Conservation (phyloP, 2,797 vertebrate genomes). For the Catostomus latipinnis region DNA sequence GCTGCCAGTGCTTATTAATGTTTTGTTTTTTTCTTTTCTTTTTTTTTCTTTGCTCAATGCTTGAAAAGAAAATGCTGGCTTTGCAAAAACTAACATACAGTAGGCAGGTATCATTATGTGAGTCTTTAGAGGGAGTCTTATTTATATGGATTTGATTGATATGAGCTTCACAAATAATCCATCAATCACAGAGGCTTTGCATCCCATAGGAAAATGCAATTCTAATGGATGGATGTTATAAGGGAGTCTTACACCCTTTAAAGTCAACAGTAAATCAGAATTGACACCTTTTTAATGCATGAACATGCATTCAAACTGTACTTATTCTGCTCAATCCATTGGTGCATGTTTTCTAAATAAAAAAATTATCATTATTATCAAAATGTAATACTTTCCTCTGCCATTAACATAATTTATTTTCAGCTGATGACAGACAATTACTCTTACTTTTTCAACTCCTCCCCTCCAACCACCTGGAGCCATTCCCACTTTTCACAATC, state of each 20-base stretch:
- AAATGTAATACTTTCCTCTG: conserved; percentile 1
- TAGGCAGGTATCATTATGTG: conserved; percentile 12
- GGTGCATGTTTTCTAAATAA: neutral
- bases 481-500: neutral
- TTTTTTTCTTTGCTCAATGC: too few relatives aligned
- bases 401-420: neutral
- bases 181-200: conserved; percentile 30
- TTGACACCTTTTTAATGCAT: conserved; percentile 39
- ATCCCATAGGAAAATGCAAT: conserved; percentile 33
- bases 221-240: conserved; percentile 12
- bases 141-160: conserved; percentile 48
- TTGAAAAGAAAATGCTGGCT: conserved; percentile 19
- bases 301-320: neutral
- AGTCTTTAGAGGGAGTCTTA: conserved; percentile 26
- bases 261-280: conserved; percentile 33
- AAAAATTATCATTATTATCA: neutral
- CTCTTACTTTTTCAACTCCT: neutral
- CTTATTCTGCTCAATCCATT: neutral
- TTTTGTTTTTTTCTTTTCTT: neutral
- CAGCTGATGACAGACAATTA: neutral
- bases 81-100: conserved; percentile 24
- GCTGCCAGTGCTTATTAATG: neutral
- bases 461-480: neutral
- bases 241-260: conserved; percentile 15
- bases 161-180: conserved; percentile 47